phyloP scores from a whole-genome alignment of 2,797 vertebrate genomes.

The Ctenopoma kingsleyae region DNA sequence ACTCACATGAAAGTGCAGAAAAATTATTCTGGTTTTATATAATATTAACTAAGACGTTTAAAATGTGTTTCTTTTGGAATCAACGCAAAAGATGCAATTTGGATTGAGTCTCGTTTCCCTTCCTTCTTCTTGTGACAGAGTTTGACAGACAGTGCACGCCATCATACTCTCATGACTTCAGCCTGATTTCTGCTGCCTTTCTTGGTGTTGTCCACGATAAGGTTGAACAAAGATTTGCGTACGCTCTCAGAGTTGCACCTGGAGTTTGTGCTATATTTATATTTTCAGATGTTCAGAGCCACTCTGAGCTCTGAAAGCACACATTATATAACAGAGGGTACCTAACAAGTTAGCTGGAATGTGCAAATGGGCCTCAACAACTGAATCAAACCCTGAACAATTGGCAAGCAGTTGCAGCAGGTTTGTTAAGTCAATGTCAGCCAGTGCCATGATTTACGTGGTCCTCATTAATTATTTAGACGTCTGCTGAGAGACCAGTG shows the following conservation, averaged over 20 bases:
- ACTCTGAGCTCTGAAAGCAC: not conserved
- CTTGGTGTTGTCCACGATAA: not conserved
- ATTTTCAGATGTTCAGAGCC: not conserved
- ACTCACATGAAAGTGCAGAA: not conserved
- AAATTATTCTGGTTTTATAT: not conserved
- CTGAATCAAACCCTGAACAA: not conserved
- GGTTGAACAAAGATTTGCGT: not conserved
- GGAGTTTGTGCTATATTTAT: not conserved
- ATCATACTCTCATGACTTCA: not conserved
- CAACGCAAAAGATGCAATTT: no score
- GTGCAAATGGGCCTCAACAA: not conserved
- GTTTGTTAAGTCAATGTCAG: not conserved
- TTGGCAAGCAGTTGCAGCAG: not conserved
- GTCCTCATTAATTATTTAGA: conserved; percentile 17
- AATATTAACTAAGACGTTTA: no score
- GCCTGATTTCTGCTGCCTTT: not conserved
- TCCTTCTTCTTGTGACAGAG: not conserved
- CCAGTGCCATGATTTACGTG: not conserved
- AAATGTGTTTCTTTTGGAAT: no score
- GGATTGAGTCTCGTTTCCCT: not conserved
- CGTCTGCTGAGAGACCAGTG: not conserved
- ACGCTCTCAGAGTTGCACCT: not conserved
- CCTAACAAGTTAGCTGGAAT: not conserved
- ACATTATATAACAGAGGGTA: not conserved
- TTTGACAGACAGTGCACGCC: not conserved